phyloP scores from a whole-genome alignment of 2,113 vertebrate species.

The Hiodon alosoides region DNA sequence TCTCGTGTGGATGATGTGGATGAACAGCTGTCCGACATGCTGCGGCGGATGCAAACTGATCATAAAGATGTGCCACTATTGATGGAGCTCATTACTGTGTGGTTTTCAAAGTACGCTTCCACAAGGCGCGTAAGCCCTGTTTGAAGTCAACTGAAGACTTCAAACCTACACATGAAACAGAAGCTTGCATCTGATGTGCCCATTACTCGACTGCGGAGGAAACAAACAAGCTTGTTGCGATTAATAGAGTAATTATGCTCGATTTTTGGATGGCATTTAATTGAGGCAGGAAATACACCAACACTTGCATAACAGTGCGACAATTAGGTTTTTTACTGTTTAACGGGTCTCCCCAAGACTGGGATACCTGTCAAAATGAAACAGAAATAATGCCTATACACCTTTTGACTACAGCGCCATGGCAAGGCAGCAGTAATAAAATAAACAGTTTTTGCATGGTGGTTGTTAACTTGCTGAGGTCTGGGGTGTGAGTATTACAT shows the following conservation, averaged over 20 bases:
- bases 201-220: conserved; percentile 18
- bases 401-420: too few relatives aligned
- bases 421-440: too few relatives aligned
- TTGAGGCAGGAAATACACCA: conserved; percentile 13
- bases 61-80: neutral
- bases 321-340: neutral
- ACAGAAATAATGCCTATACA: too few relatives aligned
- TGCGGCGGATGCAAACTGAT: neutral
- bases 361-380: neutral
- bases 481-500: too few relatives aligned
- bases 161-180: conserved; percentile 16
- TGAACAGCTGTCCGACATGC: neutral
- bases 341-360: neutral
- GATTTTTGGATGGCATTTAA: conserved; percentile 13
- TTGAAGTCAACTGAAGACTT: conserved; percentile 16
- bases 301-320: neutral
- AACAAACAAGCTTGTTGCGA: conserved; percentile 18
- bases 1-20: neutral
- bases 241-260: conserved; percentile 12
- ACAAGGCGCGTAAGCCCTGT: neutral
- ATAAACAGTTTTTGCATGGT: too few relatives aligned
- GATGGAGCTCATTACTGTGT: conserved; percentile 10
- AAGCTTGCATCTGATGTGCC: conserved; percentile 4
- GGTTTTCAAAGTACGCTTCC: conserved; percentile 15
- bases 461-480: too few relatives aligned